Base-by-base conservation (phyloP, 1,140 invertebrate genomes). In the Drosophila kepulauana region DNA sequence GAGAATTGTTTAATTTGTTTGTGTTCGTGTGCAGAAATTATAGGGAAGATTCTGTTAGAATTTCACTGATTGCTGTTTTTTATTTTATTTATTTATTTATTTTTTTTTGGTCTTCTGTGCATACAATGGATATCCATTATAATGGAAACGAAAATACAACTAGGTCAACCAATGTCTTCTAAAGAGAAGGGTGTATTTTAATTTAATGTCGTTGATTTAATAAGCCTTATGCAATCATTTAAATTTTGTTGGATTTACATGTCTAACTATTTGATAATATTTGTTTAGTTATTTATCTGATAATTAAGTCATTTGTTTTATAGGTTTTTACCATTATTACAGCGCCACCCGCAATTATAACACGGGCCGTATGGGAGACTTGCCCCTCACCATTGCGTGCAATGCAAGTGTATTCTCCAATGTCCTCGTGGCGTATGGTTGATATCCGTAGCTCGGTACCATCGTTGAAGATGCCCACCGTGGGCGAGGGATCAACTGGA, bases 331-430 rank as follows among this genome's bases (percentile, higher is more conserved):
- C 95, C 93, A 95, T 95, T 85, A 95, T 95, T 77, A 98, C 95
- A 88, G 95, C 95, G 94, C 95, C 95, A 95, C 98, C 98, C 90
- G 98, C 98, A 91, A 99, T 97, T 91, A 99, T 97, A 87, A 99
- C 97, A 92, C 98, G 95, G 56, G 98, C 97, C 35, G 97, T 98
- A 93, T 99, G 97, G 87, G 97, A 97, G 72, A 98, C 97, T 93
- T 98, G 97, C 28, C 98, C 98, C 94, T 99, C 97, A 75, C 97
- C 96, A 94, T 99, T 99, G 70, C 96, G 95, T 73, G 98, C 98
- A 80, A 98, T 97, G 94, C 98, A 99, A 62, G 96, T 97, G 93
- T 99, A 99, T 93, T 98, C 97, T 13, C 98, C 98, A 76, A 99
- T 98, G 92, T 99, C 98, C 82, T 97, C 96, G 92, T 96, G 96